Conservation (phyloP, 2,113 vertebrate genomes). For the Catharus fuscescens region DNA sequence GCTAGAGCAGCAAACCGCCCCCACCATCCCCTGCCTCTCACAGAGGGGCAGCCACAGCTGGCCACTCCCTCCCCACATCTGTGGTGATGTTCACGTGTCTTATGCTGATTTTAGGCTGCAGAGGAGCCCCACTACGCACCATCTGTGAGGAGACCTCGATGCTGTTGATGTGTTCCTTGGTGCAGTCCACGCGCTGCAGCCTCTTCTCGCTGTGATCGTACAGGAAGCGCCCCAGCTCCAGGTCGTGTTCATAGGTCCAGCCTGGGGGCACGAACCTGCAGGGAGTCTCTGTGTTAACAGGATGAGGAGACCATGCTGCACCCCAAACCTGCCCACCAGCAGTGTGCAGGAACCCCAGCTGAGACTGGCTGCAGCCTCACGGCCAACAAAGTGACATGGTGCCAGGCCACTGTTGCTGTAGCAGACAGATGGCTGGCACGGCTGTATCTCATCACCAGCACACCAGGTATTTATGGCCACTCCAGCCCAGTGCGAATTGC, state of each 20-base stretch:
- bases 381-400: rapidly evolving
- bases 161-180: constrained; percentile 89
- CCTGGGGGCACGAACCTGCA: constrained; percentile 85
- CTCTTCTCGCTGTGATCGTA: constrained; percentile 87
- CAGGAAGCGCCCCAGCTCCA: constrained; percentile 93
- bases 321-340: background rate
- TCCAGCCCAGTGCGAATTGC: background rate
- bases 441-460: background rate
- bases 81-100: rapidly evolving
- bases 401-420: background rate
- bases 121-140: constrained; percentile 49
- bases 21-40: background rate
- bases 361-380: background rate
- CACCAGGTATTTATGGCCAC: background rate
- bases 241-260: constrained; percentile 91
- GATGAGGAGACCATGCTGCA: rapidly evolving
- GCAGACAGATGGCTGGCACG: background rate
- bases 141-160: constrained; percentile 89
- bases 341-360: background rate
- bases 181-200: constrained; percentile 82
- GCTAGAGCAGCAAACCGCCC: background rate
- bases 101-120: background rate
- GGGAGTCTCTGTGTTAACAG: background rate
- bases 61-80: background rate
- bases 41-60: rapidly evolving